A percentile compares a stretch with the other conserved stretches of the same genome.
These are phyloP conservation scores for Gallirallus australis DNA, from an alignment of 2,797 vertebrate species.

Conservation along the genomic window DNA sequence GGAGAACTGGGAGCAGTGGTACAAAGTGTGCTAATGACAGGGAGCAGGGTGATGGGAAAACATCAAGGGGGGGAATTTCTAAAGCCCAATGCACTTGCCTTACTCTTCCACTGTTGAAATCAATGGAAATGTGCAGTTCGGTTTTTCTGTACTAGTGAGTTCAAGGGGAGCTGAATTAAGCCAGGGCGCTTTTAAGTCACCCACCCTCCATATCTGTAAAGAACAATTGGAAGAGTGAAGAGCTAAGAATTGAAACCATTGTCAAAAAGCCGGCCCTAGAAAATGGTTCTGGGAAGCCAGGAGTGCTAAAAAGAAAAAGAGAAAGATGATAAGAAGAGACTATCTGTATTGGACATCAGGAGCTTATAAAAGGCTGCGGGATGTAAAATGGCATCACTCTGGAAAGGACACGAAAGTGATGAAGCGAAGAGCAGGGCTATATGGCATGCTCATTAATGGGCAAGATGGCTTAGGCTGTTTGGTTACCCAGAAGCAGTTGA, in stretches of 20 bases:
- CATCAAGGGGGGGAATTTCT: slow-evolving; percentile 55
- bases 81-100: slow-evolving; percentile 41
- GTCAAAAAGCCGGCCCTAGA: slow-evolving; percentile 23
- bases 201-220: slow-evolving; percentile 42
- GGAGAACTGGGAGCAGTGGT: slow-evolving; percentile 6
- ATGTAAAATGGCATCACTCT: slow-evolving; percentile 59
- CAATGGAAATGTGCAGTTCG: slow-evolving; percentile 54
- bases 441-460: slow-evolving; percentile 5
- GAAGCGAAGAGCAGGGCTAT: slow-evolving; percentile 31
- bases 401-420: slow-evolving; percentile 39
- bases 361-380: slow-evolving; percentile 48
- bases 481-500: background rate
- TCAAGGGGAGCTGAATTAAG: slow-evolving; percentile 64
- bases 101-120: slow-evolving; percentile 38
- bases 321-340: slow-evolving; percentile 36
- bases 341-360: slow-evolving; percentile 59
- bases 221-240: slow-evolving; percentile 61
- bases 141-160: slow-evolving; percentile 15
- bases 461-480: slow-evolving; percentile 14
- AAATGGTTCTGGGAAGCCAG: slow-evolving; percentile 55
- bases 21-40: slow-evolving; percentile 46
- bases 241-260: slow-evolving; percentile 54
- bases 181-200: slow-evolving; percentile 12
- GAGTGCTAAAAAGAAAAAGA: slow-evolving; percentile 56
- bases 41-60: slow-evolving; percentile 26